A percentile compares a stretch with the other conserved stretches of the same genome.
Conservation (phyloP, 2,113 vertebrate genomes). For the Seriola rivoliana region DNA sequence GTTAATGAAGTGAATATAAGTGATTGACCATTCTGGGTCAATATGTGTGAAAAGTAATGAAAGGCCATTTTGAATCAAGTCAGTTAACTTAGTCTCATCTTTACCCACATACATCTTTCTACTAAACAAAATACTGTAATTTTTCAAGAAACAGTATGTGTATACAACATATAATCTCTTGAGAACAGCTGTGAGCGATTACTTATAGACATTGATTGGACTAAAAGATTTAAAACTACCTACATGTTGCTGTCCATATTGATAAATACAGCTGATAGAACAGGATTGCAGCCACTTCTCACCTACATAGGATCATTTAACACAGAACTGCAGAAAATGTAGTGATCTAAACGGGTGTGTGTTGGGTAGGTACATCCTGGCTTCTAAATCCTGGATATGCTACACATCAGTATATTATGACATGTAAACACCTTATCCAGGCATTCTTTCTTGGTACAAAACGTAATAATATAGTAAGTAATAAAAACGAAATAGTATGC, state of each 20-base stretch:
- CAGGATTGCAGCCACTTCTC: not conserved
- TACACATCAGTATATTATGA: not conserved
- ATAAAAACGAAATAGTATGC: too few species aligned
- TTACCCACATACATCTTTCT: not conserved
- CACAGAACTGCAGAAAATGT: too few species aligned
- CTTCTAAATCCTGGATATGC: not conserved
- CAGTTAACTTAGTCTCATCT: not conserved
- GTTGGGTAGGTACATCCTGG: too few species aligned
- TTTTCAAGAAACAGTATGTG: not conserved
- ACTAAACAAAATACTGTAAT: not conserved
- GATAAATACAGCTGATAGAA: not conserved
- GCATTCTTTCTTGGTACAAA: not conserved
- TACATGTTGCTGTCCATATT: not conserved
- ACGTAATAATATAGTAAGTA: not conserved
- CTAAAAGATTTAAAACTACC: not conserved
- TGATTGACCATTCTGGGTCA: not conserved
- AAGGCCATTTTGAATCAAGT: not conserved
- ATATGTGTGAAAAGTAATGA: not conserved
- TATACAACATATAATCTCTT: not conserved
- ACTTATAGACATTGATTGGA: too few species aligned
- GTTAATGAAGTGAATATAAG: not conserved
- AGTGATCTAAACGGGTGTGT: too few species aligned
- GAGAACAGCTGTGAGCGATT: not conserved
- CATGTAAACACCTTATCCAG: not conserved
- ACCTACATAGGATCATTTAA: too few species aligned